These are phyloP conservation scores for Sarcophaga rosellei DNA, from an alignment of 2,888 invertebrate species.

Conservation along the genomic window DNA sequence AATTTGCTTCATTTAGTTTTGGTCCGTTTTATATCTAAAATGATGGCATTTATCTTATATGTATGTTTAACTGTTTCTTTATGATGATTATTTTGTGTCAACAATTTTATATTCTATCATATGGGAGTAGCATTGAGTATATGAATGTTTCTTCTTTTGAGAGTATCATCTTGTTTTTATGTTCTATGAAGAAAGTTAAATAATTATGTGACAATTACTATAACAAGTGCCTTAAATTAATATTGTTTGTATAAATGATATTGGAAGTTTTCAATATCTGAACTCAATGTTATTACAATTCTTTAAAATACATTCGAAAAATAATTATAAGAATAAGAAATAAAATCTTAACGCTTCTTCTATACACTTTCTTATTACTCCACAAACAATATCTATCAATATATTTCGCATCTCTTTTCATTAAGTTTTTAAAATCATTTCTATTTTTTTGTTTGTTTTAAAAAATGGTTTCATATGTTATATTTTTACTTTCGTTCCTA, in stretches of 20 bases:
- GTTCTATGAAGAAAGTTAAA: not conserved
- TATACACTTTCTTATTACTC: too few species aligned
- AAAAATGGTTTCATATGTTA: too few species aligned
- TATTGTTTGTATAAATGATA: not conserved
- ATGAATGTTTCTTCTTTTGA: too few species aligned
- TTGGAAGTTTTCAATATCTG: not conserved
- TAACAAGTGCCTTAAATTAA: not conserved
- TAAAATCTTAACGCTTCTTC: too few species aligned
- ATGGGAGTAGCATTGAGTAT: not conserved
- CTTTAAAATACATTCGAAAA: too few species aligned
- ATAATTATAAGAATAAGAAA: too few species aligned
- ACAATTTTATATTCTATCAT: not conserved
- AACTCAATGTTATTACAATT: not conserved
- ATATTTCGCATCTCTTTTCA: too few species aligned
- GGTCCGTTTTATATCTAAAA: slow-evolving; percentile 50
- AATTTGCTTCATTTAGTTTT: slow-evolving; percentile 29
- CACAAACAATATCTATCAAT: too few species aligned
- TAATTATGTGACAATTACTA: not conserved
- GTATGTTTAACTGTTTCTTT: slow-evolving; percentile 12
- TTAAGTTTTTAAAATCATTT: too few species aligned
- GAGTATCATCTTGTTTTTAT: too few species aligned
- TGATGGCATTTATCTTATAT: slow-evolving; percentile 49
- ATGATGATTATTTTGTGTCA: not conserved
- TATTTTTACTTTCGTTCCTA: too few species aligned
- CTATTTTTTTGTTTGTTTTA: too few species aligned